Conservation (phyloP, 2,888 invertebrate genomes). For the Trichopoda pennipes region DNA sequence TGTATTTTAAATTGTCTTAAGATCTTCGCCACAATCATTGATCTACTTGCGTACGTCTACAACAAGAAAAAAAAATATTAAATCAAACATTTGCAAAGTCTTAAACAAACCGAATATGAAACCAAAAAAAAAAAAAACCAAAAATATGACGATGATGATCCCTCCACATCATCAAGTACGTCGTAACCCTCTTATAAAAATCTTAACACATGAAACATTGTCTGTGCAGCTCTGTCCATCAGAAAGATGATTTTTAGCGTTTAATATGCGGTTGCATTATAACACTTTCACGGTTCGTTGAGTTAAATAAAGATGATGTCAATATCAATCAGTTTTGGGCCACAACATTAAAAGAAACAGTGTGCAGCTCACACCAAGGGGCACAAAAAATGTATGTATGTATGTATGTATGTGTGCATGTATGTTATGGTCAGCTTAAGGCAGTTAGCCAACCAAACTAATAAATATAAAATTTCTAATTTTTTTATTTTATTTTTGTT, state of each 20-base stretch:
- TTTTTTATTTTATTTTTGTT: neutral
- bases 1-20: neutral
- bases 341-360: conserved; percentile 10
- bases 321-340: conserved; percentile 64
- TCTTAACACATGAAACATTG: conserved; percentile 23
- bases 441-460: neutral
- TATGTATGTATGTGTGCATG: no score
- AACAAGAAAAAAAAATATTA: neutral
- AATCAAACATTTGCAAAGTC: conserved; percentile 60
- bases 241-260: conserved; percentile 33
- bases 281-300: conserved; percentile 81
- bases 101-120: conserved; percentile 39
- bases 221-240: neutral
- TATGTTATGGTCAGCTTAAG: conserved; percentile 40
- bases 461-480: conserved; percentile 29
- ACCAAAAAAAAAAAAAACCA: conserved; percentile 22
- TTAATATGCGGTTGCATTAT: conserved; percentile 75
- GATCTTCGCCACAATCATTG: neutral
- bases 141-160: conserved; percentile 16
- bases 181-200: neutral
- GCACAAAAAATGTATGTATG: conserved; percentile 40
- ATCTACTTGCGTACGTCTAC: conserved; percentile 14
- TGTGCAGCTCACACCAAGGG: conserved; percentile 2
- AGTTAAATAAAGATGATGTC: conserved; percentile 69
- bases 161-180: conserved; percentile 30